Evolutionary conservation across 2,113 vertebrate genomes (phyloP), one percentile per base, ranked within the genome.

Genomic region (Erythrocercus mccallii): DNA sequence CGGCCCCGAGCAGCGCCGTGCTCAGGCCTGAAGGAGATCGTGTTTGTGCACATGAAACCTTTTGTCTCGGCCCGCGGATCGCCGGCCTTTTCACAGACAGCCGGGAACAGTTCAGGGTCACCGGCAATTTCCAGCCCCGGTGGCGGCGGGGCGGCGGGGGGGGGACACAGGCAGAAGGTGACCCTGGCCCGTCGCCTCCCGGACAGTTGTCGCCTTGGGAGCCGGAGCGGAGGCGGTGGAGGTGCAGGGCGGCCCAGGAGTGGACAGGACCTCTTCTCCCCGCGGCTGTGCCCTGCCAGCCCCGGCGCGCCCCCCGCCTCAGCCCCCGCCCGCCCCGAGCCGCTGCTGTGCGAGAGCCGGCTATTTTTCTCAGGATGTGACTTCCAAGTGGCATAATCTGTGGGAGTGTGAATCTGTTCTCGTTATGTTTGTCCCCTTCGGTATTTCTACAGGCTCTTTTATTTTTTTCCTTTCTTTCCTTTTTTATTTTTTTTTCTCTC

Each of bases 11-110:
- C 56, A 86, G 88, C 60, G 9, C 93, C 74, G 47, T 17, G 61
- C 85, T 72, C 20, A 31, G 93, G 94, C 92, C 95, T 22, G 33
- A 25, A 45, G 81, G 11, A 90, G 86, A 65, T 60, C 35, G 58
- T 70, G 44, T 95, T 94, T 20, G 85, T 66, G 94, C 77, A 50
- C 90, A 24, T n/a, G 81, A 87, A 94, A 86, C 92, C 97, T 95
- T 97, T 98, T 98, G 97, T 98, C 95, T 97, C 42, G 81, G 86
- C 72, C 82, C 68, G 81, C 17, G 10, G 74, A 68, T 72, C 10
- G 74, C 91, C 91, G 35, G 90, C 45, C 89, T 91, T 84, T 92
- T 81, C 85, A 72, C 83, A 81, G 84, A 57, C 88, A 57, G 35
- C 88, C 86, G 61, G 79, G 66, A 76, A 73, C 47, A 44, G 93